Conservation (phyloP, 1,140 invertebrate species). For the Diachasmimorpha longicaudata region DNA sequence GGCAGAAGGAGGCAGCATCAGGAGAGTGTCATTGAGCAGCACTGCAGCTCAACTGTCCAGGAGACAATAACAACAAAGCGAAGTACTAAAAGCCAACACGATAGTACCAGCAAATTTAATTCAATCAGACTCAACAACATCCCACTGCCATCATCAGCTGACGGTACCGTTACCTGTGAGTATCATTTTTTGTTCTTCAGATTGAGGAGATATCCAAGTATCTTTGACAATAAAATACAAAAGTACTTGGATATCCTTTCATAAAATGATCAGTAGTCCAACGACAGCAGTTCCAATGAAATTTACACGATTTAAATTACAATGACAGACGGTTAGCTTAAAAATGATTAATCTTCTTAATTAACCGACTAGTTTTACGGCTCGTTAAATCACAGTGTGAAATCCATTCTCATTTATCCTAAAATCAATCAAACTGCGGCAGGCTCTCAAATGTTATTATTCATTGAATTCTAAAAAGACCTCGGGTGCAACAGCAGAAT, state of each 20-base stretch:
- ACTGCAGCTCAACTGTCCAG: slow-evolving; percentile 48
- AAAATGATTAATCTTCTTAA: background rate
- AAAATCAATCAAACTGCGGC: background rate
- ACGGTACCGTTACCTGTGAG: slow-evolving; percentile 75
- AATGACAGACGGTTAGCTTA: background rate
- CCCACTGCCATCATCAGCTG: slow-evolving; percentile 71
- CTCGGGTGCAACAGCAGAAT: slow-evolving; percentile 12
- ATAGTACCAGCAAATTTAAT: slow-evolving; percentile 61
- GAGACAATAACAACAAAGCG: slow-evolving; percentile 51
- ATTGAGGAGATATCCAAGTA: too few species aligned
- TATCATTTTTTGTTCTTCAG: slow-evolving; percentile 17
- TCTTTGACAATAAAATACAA: too few species aligned
- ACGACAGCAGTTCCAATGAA: background rate
- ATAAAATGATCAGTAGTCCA: background rate
- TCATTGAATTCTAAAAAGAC: slow-evolving; percentile 10
- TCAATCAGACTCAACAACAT: slow-evolving; percentile 75
- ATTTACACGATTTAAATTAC: background rate
- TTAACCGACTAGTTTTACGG: background rate
- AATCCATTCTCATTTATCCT: background rate
- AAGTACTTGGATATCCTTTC: too few species aligned
- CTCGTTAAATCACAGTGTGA: background rate
- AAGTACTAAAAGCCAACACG: slow-evolving; percentile 43
- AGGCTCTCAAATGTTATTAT: background rate
- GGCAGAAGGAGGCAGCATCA: slow-evolving; percentile 51
- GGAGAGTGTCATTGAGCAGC: slow-evolving; percentile 51